These are phyloP conservation scores for Linepithema humile DNA, from an alignment of 1,140 invertebrate genomes.

Conservation along the genomic window DNA sequence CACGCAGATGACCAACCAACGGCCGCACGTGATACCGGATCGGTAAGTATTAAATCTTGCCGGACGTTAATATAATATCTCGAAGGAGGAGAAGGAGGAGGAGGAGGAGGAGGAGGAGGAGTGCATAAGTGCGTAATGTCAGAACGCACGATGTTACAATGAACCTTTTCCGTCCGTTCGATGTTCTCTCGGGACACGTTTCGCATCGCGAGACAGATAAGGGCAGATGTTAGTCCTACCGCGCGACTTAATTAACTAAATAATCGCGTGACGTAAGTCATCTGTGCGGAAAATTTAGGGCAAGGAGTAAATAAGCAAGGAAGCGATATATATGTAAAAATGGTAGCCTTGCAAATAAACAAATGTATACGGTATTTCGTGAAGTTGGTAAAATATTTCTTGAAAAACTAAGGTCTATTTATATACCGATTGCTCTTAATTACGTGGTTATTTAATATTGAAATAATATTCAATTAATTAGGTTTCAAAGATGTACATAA, in stretches of 20 bases:
- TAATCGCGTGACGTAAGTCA: constrained; percentile 39
- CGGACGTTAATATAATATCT: constrained; percentile 8
- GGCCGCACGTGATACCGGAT: neutral
- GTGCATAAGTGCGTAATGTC: neutral
- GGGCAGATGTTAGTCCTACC: constrained; percentile 30
- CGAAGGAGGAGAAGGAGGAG: neutral
- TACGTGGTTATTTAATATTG: neutral
- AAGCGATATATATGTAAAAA: neutral
- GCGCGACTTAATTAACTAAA: constrained; percentile 45
- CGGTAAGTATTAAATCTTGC: constrained; percentile 28
- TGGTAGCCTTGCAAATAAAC: neutral
- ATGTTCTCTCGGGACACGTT: constrained; percentile 4
- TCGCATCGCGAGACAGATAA: constrained; percentile 29
- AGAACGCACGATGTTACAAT: neutral
- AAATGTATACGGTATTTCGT: neutral
- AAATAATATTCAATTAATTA: constrained; percentile 13
- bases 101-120: no score
- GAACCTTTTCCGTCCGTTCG: constrained; percentile 3
- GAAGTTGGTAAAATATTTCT: neutral
- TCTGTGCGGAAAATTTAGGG: constrained; percentile 8
- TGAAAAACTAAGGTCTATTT: neutral
- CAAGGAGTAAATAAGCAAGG: neutral
- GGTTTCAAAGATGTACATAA: neutral
- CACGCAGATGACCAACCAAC: constrained; percentile 29
- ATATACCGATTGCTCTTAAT: neutral